Conservation (phyloP, 2,113 vertebrate species). For the Oreochromis aureus region DNA sequence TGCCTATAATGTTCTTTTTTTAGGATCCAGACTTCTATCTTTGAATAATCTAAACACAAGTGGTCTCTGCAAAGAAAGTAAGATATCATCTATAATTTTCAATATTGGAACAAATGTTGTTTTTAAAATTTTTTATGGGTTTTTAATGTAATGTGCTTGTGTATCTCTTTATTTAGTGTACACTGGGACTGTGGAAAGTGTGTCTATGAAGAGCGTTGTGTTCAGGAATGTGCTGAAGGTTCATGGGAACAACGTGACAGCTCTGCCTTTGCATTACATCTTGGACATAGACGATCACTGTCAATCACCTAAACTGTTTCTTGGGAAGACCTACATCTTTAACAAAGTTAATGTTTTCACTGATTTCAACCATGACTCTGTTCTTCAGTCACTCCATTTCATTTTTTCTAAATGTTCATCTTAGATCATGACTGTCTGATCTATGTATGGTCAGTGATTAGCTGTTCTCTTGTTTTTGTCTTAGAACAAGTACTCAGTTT, state of each 20-base stretch:
- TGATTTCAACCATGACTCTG: not conserved
- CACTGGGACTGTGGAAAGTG: not conserved
- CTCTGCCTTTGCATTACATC: not conserved
- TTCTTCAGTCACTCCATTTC: not conserved
- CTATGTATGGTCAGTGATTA: not conserved
- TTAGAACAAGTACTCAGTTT: not conserved
- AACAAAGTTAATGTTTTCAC: not conserved
- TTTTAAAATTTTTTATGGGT: not conserved
- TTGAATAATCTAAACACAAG: not conserved
- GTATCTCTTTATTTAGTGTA: not conserved
- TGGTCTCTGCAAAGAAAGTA: not conserved
- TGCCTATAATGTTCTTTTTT: not conserved
- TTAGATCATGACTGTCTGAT: not conserved
- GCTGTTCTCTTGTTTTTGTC: not conserved
- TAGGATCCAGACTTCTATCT: not conserved
- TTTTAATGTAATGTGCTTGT: not conserved
- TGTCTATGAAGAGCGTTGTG: not conserved
- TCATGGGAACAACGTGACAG: not conserved
- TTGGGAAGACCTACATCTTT: not conserved
- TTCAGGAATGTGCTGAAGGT: not conserved
- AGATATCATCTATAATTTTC: not conserved
- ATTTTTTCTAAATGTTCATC: not conserved
- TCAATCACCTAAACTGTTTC: not conserved
- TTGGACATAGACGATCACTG: not conserved
- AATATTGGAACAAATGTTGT: not conserved